phyloP scores from a whole-genome alignment of 1,140 invertebrate species.

The Drosophila nannoptera region DNA sequence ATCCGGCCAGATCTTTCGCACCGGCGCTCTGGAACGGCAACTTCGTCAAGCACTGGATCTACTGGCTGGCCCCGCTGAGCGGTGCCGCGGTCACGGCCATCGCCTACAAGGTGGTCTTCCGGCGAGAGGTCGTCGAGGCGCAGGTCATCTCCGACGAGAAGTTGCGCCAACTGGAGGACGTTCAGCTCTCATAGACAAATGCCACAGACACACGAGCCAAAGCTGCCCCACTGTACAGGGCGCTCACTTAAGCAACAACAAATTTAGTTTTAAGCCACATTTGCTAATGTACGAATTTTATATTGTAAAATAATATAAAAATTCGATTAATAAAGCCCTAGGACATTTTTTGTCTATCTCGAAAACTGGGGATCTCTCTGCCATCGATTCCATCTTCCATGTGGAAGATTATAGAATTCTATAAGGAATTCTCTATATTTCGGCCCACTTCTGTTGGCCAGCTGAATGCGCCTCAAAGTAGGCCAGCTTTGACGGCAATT shows the following conservation, averaged over 20 bases:
- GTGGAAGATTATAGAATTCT: too few relatives aligned
- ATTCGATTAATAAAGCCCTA: constrained; percentile 57
- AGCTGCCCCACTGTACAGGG: constrained; percentile 16
- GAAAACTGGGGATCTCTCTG: not conserved
- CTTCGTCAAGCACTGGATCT: constrained; percentile 88
- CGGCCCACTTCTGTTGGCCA: too few relatives aligned
- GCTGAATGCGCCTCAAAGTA: constrained; percentile 21
- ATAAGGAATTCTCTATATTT: too few relatives aligned
- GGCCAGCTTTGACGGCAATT: constrained; percentile 27
- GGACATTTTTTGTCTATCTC: constrained; percentile 35
- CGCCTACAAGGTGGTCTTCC: constrained; percentile 83
- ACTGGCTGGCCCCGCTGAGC: constrained; percentile 86
- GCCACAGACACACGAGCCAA: constrained; percentile 31
- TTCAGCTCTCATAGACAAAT: constrained; percentile 62
- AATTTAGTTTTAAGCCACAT: constrained; percentile 52
- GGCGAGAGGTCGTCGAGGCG: constrained; percentile 70
- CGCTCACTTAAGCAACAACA: constrained; percentile 48
- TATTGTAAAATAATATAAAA: constrained; percentile 46
- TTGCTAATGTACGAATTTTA: constrained; percentile 49
- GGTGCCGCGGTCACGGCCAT: constrained; percentile 82
- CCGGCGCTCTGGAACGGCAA: constrained; percentile 86
- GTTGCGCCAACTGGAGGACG: constrained; percentile 66
- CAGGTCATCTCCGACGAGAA: constrained; percentile 54
- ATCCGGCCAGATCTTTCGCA: constrained; percentile 88
- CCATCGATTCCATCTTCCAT: too few relatives aligned